Percentiles rank a stretch among this genome's conserved stretches.
Evolutionary conservation across 2,113 vertebrate genomes (phyloP).

Genomic region (Anolis carolinensis): DNA sequence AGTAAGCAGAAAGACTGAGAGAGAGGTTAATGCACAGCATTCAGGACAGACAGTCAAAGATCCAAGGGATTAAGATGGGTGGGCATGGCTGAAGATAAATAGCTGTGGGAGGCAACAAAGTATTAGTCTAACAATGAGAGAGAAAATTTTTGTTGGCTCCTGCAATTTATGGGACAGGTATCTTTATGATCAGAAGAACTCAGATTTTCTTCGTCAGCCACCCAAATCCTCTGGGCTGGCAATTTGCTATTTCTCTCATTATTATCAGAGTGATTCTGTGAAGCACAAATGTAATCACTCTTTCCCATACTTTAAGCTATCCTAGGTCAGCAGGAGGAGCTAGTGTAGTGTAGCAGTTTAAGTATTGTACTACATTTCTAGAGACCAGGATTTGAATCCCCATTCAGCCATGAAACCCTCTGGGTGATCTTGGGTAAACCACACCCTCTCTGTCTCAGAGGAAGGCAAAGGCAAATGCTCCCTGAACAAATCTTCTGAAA

Average conservation of each 20-base stretch:
- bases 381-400: too few species aligned
- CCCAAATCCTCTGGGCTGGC: not conserved
- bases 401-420: too few species aligned
- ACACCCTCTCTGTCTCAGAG: too few species aligned
- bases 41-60: not conserved
- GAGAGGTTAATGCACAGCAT: too few species aligned
- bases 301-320: not conserved
- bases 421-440: too few species aligned
- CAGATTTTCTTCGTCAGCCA: not conserved
- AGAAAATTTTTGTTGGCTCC: too few species aligned
- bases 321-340: too few species aligned
- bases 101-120: not conserved
- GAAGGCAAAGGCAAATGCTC: too few species aligned
- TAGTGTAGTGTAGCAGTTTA: too few species aligned
- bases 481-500: too few species aligned
- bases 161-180: too few species aligned
- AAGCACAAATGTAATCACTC: not conserved
- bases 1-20: not conserved
- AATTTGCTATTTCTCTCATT: not conserved
- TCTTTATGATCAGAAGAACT: not conserved
- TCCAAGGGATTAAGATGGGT: not conserved
- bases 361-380: too few species aligned
- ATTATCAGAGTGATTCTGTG: not conserved
- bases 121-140: not conserved
- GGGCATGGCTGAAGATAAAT: not conserved